Evolutionary conservation across 2,888 invertebrate species (phyloP).

Genomic region (Odontomyia ornata): DNA sequence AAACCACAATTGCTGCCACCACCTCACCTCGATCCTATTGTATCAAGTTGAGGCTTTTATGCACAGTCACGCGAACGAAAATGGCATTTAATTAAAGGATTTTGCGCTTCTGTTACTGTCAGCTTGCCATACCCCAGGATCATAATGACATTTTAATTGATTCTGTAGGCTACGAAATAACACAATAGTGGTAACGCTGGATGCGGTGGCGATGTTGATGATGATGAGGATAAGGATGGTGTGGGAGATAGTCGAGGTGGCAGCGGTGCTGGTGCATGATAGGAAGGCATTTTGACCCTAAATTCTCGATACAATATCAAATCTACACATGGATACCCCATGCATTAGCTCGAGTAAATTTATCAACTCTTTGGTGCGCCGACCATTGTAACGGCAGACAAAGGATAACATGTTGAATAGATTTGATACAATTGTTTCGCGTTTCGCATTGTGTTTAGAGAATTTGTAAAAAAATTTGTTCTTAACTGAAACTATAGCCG

Average conservation of each 20-base stretch:
- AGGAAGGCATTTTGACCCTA: neutral
- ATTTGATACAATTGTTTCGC: neutral
- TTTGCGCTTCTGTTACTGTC: constrained; percentile 45
- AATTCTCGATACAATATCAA: neutral
- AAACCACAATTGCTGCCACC: neutral
- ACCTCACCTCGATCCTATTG: constrained; percentile 21
- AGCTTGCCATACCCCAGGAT: constrained; percentile 28
- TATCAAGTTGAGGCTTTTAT: constrained; percentile 30
- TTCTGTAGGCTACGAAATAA: constrained; percentile 45
- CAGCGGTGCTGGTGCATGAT: no score
- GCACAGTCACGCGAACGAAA: constrained; percentile 45
- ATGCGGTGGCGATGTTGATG: neutral
- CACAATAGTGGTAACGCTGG: neutral
- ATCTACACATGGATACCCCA: neutral
- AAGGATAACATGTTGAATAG: constrained; percentile 12
- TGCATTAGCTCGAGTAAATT: neutral
- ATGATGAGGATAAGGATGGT: neutral
- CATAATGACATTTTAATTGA: constrained; percentile 49
- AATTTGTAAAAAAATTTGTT: neutral
- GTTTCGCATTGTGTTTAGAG: neutral
- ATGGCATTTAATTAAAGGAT: constrained; percentile 49
- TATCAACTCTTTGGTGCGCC: neutral
- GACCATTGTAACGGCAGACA: neutral
- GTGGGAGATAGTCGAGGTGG: neutral
- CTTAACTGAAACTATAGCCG: no score